Conservation (phyloP, 1,140 invertebrate genomes). For the Cydia fagiglandana region DNA sequence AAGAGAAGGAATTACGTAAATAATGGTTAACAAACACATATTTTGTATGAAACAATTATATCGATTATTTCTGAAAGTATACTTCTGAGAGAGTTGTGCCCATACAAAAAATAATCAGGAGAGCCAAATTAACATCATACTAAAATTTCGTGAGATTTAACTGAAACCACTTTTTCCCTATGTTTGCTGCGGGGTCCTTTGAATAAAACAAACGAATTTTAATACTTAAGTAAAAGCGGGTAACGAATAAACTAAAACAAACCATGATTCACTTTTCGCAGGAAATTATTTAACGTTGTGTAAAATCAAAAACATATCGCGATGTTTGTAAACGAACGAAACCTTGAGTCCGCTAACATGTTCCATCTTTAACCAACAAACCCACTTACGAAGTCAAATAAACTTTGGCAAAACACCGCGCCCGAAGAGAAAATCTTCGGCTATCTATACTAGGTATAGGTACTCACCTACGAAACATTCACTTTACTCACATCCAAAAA, state of each 20-base stretch:
- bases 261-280: constrained; percentile 45
- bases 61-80: no score
- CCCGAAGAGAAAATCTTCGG: constrained; percentile 52
- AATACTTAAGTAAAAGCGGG: background rate
- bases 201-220: background rate
- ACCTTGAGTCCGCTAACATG: constrained; percentile 69
- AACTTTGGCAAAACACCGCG: constrained; percentile 56
- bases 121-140: no score
- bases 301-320: constrained; percentile 66
- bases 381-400: constrained; percentile 55
- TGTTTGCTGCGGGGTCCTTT: no score
- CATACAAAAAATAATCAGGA: no score
- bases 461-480: background rate
- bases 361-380: constrained; percentile 55
- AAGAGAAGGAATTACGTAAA: no score
- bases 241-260: constrained; percentile 1
- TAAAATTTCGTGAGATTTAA: no score
- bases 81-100: no score
- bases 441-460: constrained; percentile 32
- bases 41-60: no score
- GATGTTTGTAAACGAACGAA: constrained; percentile 70
- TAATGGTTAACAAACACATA: no score
- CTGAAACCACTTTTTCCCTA: no score
- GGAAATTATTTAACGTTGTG: constrained; percentile 68
- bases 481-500: background rate